phyloP scores from a whole-genome alignment of 2,888 invertebrate species.

The Lysandra coridon region DNA sequence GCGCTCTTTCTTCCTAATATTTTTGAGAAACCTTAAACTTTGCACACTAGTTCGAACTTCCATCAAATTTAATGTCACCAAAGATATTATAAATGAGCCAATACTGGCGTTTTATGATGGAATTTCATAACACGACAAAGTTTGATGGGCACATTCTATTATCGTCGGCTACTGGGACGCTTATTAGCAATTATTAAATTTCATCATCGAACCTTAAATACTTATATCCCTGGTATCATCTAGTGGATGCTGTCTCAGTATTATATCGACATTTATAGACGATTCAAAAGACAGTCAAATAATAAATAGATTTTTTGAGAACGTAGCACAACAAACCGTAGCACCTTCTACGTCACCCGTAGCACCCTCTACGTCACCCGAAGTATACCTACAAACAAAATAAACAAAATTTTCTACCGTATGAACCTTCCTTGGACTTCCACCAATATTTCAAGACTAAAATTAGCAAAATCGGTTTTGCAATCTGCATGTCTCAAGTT shows the following conservation, averaged over 20 bases:
- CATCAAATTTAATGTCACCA: background rate
- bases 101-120: background rate
- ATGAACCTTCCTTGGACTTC: too few species aligned
- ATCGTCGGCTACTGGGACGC: background rate
- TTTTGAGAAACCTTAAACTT: background rate
- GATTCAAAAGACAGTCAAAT: too few species aligned
- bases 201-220: background rate
- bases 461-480: too few species aligned
- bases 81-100: background rate
- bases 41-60: background rate
- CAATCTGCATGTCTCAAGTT: too few species aligned
- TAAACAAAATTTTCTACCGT: too few species aligned
- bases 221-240: background rate
- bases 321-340: too few species aligned
- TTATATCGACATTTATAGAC: background rate
- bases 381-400: too few species aligned
- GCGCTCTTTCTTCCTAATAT: too few species aligned
- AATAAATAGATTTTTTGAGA: too few species aligned
- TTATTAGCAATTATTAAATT: conserved; percentile 25
- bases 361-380: too few species aligned
- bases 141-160: conserved; percentile 16
- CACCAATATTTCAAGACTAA: too few species aligned
- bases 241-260: background rate
- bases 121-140: conserved; percentile 30
- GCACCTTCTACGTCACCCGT: too few species aligned